Base-by-base conservation (phyloP, 2,113 vertebrate genomes). In the Hippocampus zosterae region DNA sequence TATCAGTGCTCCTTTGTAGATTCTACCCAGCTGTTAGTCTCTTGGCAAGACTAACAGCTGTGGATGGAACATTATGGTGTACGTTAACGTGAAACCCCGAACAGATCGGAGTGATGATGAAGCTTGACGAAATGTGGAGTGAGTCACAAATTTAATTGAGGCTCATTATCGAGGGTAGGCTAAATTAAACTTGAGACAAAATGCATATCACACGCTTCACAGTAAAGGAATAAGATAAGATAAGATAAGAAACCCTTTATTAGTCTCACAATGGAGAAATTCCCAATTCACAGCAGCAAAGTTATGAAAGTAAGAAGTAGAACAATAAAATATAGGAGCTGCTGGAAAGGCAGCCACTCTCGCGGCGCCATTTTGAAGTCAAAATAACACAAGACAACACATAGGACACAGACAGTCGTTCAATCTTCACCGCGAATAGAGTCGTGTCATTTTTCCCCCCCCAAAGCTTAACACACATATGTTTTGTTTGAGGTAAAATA, bases 51-150 rank as follows among this genome's bases (percentile, higher is more conserved):
- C 40, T 23, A 44, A 42, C 37, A 44, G 21, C 11, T 42, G 61
- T 15, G 21, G 40, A 64, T 64, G 5, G 41, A 64, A 16, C 12
- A 44, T 64, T 12, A 25, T 25, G 13, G 8, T 8, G 25, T 42
- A 60, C 5, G 16, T 37, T 60, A 1, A 42, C n/a, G 25, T 44
- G 41, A 25, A 65, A 65, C 42, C 8, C 5, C 44, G 13, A 65
- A 65, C 62, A 65, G n/a, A 41, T 56, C 10, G 23, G 60, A 4
- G 37, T 41, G 37, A 63, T 63, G 37, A 63, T 63, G 61, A 41
- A 41, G 61, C 61, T 60, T 60, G 57, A 33, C 57, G 33, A 60
- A 33, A 60, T 60, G 57, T 60, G 29, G 57, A 33, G 57, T 2
- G 57, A 60, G 15, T 60, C 27, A 37, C 27, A 60, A 60, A 33